A percentile compares a stretch with the other conserved stretches of the same genome.
Evolutionary conservation across 2,113 vertebrate species (phyloP).

Genomic region (Cathartes aura): DNA sequence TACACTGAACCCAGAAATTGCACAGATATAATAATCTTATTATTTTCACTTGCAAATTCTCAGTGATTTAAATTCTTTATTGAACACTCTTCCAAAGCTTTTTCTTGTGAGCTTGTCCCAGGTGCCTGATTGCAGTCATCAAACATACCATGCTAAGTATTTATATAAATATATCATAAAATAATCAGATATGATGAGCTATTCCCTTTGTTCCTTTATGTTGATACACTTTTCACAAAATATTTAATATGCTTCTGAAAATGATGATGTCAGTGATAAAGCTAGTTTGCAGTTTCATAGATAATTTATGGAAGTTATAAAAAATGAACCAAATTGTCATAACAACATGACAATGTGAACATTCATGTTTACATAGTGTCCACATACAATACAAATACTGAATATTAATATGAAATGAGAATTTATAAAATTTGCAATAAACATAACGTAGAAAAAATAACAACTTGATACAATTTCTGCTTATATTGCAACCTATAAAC

Average conservation of each 20-base stretch:
- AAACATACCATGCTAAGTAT: constrained; percentile 67
- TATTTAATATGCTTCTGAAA: constrained; percentile 80
- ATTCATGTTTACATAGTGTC: constrained; percentile 77
- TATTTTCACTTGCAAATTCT: constrained; percentile 15
- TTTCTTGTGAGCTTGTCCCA: constrained; percentile 42
- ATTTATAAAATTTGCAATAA: constrained; percentile 65
- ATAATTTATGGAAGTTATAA: constrained; percentile 81
- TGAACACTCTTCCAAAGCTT: not conserved
- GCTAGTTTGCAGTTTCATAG: constrained; percentile 79
- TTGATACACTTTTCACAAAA: constrained; percentile 74
- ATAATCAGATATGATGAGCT: constrained; percentile 71
- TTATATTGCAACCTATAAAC: constrained; percentile 44
- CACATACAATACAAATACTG: constrained; percentile 80
- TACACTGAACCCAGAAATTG: not conserved
- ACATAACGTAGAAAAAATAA: constrained; percentile 48
- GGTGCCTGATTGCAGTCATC: constrained; percentile 56
- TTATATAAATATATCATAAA: constrained; percentile 79
- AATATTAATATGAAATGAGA: constrained; percentile 79
- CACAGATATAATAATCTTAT: constrained; percentile 1
- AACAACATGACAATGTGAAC: constrained; percentile 84
- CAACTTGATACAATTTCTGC: constrained; percentile 41
- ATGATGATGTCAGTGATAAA: constrained; percentile 79
- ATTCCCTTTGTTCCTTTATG: constrained; percentile 74
- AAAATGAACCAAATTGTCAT: constrained; percentile 82
- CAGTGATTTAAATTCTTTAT: constrained; percentile 41